These are phyloP conservation scores for Drosophila ezoana DNA, from an alignment of 2,888 invertebrate species.

Conservation along the genomic window DNA sequence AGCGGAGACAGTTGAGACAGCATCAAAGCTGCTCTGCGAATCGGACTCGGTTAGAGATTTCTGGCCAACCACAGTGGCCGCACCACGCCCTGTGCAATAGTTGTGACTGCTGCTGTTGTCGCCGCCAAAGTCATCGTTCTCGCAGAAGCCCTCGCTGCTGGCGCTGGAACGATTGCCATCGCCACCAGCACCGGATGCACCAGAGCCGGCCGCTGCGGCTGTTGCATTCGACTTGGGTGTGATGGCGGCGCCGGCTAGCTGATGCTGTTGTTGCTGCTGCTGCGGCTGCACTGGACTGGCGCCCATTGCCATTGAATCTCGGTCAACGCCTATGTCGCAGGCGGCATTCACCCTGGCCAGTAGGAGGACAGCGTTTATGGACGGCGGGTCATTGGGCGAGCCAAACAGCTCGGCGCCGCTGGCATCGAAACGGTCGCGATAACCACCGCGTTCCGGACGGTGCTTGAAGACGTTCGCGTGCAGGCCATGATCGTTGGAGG, in stretches of 20 bases:
- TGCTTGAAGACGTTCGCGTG: constrained; percentile 84
- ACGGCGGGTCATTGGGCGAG: constrained; percentile 46
- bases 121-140: constrained; percentile 94
- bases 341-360: constrained; percentile 40
- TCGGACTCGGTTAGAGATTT: constrained; percentile 80
- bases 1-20: constrained; percentile 56
- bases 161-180: constrained; percentile 96
- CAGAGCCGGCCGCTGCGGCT: background rate
- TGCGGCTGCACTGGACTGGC: constrained; percentile 29
- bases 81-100: constrained; percentile 81
- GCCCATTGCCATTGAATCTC: constrained; percentile 20
- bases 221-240: constrained; percentile 1
- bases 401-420: constrained; percentile 50
- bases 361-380: constrained; percentile 39
- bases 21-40: constrained; percentile 82
- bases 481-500: constrained; percentile 85
- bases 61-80: constrained; percentile 43
- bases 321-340: constrained; percentile 38
- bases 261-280: constrained; percentile 17
- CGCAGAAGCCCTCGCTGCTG: constrained; percentile 98
- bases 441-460: constrained; percentile 80
- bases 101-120: constrained; percentile 87
- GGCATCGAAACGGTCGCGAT: constrained; percentile 81
- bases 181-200: constrained; percentile 30
- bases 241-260: background rate